Conservation (phyloP, 1,140 invertebrate genomes). For the Solen grandis region DNA sequence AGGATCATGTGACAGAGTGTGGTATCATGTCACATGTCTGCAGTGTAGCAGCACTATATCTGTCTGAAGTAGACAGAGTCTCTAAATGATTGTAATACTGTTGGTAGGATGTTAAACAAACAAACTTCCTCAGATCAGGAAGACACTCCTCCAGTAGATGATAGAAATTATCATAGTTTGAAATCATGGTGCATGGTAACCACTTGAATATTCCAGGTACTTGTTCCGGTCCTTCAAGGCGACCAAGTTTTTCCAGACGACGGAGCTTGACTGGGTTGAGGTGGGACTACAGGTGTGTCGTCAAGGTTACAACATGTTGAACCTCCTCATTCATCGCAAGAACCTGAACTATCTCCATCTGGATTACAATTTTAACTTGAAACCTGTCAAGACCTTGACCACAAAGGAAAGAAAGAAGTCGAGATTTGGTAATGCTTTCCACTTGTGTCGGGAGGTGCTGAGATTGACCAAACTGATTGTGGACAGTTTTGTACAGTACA, state of each 20-base stretch:
- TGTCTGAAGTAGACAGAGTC: not conserved
- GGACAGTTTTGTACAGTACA: constrained; percentile 99
- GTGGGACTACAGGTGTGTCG: constrained; percentile 97
- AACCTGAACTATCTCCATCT: constrained; percentile 99
- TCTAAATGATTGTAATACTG: not conserved
- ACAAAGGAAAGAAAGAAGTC: constrained; percentile 99
- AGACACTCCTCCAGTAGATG: too few relatives aligned
- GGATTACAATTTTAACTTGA: constrained; percentile 99
- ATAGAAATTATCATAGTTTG: too few relatives aligned
- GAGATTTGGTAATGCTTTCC: constrained; percentile 99
- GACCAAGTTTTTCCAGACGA: constrained; percentile 99
- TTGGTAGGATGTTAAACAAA: not conserved
- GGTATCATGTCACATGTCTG: too few relatives aligned
- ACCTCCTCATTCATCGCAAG: constrained; percentile 99
- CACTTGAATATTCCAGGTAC: constrained; percentile 87
- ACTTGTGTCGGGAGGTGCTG: constrained; percentile 98
- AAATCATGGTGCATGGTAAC: too few relatives aligned
- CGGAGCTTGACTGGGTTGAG: constrained; percentile 99
- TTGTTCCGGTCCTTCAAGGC: constrained; percentile 99
- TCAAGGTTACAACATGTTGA: constrained; percentile 99
- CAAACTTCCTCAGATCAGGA: not conserved
- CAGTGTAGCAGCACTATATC: too few relatives aligned
- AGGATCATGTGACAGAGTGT: too few relatives aligned
- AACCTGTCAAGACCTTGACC: constrained; percentile 99
- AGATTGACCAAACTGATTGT: constrained; percentile 98